Evolutionary conservation across 1,140 invertebrate species (phyloP), one percentile per base, ranked within the genome.

Genomic region (Scylla paramamosain): DNA sequence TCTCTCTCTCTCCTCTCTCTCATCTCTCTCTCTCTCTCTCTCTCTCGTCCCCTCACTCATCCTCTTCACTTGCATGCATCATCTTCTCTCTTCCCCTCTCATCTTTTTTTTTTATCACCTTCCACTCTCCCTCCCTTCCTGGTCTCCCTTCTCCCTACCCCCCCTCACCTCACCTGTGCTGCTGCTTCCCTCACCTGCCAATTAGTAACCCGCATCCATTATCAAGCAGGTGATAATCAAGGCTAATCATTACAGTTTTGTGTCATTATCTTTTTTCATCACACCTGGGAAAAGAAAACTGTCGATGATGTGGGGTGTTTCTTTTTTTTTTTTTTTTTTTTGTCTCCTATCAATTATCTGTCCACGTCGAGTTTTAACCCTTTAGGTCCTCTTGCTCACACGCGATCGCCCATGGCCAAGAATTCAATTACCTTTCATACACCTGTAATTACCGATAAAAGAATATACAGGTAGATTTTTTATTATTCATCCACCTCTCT

Each of bases 351-450:
- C n/a, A 7, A 77, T 77, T 77, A n/a, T n/a, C 67, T 77, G 20
- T 77, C n/a, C 12, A 8, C 1, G 20, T 7, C 10, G 67, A 77
- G 52, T 39, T 39, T 59, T 8, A 59, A 59, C 52, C 39, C 39
- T 14, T 59, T 59, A 59, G 10, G 16, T 14, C 10, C 2, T 59
- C 16, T n/a, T 25, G 67, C n/a, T 0, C 25, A n/a, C 67, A 77
- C 25, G 67, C 67, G 20, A 77, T 77, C 67, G 67, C 4, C 67
- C 6, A 0, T 77, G 39, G 39, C n/a, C 67, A n/a, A 77, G 20
- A 77, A 77, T 77, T 77, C 67, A 77, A 77, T 77, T 77, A 77
- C 20, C 67, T 77, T 77, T 77, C n/a, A n/a, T n/a, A n/a, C n/a
- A 20, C 67, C 12, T n/a, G 67, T 77, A n/a, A n/a, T n/a, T 77